Conservation (phyloP, 1,140 invertebrate genomes). For the Protaetia brevitarsis region DNA sequence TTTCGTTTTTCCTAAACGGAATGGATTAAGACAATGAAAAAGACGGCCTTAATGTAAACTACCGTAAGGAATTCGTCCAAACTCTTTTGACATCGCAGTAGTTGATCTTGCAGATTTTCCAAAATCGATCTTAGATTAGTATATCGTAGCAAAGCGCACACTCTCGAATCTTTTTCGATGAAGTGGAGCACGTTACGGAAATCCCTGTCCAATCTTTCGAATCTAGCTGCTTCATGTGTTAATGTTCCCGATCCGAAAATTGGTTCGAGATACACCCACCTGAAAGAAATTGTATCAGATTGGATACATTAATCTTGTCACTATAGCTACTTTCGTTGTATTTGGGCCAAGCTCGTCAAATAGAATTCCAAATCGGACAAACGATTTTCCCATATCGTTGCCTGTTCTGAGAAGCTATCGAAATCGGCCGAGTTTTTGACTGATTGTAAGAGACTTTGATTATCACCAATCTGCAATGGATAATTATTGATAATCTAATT, state of each 20-base stretch:
- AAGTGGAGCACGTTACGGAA: constrained; percentile 77
- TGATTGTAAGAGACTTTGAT: constrained; percentile 85
- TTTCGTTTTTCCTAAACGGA: constrained; percentile 84
- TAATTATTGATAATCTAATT: neutral
- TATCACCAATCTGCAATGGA: constrained; percentile 74
- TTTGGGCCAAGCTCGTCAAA: constrained; percentile 73
- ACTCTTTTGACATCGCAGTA: constrained; percentile 89
- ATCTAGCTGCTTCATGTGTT: constrained; percentile 76
- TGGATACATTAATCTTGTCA: too few species aligned
- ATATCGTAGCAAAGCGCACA: constrained; percentile 76
- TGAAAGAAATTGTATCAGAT: too few species aligned
- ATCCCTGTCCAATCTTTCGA: constrained; percentile 87
- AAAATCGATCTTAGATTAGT: constrained; percentile 73
- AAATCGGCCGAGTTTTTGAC: constrained; percentile 80
- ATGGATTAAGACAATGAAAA: constrained; percentile 27
- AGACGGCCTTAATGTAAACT: constrained; percentile 40
- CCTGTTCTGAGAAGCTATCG: constrained; percentile 73
- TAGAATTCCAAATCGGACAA: constrained; percentile 74
- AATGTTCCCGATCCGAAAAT: constrained; percentile 85
- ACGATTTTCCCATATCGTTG: constrained; percentile 77
- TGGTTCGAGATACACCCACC: constrained; percentile 98
- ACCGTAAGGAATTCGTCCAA: constrained; percentile 94
- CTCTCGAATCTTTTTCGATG: constrained; percentile 72
- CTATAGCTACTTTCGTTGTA: constrained; percentile 85
- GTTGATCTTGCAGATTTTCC: constrained; percentile 78